These are phyloP conservation scores for Furcifer pardalis DNA, from an alignment of 2,797 vertebrate species.

Conservation along the genomic window DNA sequence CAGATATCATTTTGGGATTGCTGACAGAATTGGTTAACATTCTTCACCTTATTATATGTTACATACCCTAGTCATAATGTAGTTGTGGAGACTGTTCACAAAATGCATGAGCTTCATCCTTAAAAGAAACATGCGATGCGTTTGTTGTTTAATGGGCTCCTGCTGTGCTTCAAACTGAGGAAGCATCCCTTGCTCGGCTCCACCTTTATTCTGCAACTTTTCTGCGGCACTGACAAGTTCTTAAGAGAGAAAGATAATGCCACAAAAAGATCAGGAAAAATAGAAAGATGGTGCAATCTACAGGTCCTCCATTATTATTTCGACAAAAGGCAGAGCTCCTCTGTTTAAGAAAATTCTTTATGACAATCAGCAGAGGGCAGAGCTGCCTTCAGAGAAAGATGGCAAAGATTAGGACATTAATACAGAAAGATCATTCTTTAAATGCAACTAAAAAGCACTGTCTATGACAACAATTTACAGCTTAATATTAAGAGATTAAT, in stretches of 20 bases:
- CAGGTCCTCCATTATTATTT: neutral
- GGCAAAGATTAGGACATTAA: neutral
- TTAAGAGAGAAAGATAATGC: constrained; percentile 46
- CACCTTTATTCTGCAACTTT: constrained; percentile 74
- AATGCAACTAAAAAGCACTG: neutral
- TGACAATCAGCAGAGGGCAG: neutral
- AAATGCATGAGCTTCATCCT: constrained; percentile 99
- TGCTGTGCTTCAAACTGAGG: constrained; percentile 61
- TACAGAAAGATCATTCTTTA: neutral
- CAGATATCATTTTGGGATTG: too few species aligned
- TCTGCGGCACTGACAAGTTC: constrained; percentile 83
- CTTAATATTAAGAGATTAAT: neutral
- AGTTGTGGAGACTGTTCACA: constrained; percentile 98
- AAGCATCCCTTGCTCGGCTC: constrained; percentile 70
- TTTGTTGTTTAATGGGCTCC: constrained; percentile 85
- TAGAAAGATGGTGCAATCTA: neutral
- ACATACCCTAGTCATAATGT: constrained; percentile 96
- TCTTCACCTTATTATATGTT: neutral
- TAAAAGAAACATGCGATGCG: constrained; percentile 95
- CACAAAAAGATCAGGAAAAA: neutral
- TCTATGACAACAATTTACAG: neutral
- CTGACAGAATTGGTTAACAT: too few species aligned
- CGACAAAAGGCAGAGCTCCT: neutral
- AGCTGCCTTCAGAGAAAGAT: neutral
- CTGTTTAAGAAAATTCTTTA: neutral